Conservation (phyloP, 2,113 vertebrate species). For the Heliornis fulica region DNA sequence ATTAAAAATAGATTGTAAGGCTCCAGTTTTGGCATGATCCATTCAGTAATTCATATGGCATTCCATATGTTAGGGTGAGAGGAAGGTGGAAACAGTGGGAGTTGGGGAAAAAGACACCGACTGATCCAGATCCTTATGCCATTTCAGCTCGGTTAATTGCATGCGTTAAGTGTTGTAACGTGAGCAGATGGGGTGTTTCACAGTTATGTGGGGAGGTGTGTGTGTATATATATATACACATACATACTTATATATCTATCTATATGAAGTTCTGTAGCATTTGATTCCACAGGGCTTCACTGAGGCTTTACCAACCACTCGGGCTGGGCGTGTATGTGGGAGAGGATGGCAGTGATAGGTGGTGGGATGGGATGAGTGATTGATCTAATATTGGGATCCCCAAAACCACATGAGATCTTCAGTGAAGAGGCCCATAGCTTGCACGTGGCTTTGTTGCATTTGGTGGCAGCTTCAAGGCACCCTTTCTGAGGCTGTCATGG, state of each 20-base stretch:
- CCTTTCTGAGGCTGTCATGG: neutral
- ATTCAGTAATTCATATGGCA: constrained; percentile 47
- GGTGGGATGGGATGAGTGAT: neutral
- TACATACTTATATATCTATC: neutral
- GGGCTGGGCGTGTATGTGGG: rapidly evolving
- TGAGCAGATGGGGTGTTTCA: constrained; percentile 62
- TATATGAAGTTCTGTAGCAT: neutral
- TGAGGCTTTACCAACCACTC: neutral
- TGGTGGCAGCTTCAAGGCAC: neutral
- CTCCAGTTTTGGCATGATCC: constrained; percentile 31
- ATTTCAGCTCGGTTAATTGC: constrained; percentile 47
- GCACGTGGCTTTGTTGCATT: neutral
- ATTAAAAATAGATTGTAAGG: constrained; percentile 29
- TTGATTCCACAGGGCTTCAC: neutral
- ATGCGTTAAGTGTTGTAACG: constrained; percentile 5
- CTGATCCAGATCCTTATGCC: constrained; percentile 40
- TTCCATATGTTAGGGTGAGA: constrained; percentile 56
- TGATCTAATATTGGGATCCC: neutral
- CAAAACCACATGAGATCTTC: rapidly evolving
- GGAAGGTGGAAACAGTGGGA: constrained; percentile 48
- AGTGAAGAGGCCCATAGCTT: neutral
- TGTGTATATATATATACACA: neutral
- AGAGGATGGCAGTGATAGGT: neutral
- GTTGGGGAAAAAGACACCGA: neutral
- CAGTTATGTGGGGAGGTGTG: neutral